Base-by-base conservation (phyloP, 2,113 vertebrate genomes). In the Callospermophilus lateralis region DNA sequence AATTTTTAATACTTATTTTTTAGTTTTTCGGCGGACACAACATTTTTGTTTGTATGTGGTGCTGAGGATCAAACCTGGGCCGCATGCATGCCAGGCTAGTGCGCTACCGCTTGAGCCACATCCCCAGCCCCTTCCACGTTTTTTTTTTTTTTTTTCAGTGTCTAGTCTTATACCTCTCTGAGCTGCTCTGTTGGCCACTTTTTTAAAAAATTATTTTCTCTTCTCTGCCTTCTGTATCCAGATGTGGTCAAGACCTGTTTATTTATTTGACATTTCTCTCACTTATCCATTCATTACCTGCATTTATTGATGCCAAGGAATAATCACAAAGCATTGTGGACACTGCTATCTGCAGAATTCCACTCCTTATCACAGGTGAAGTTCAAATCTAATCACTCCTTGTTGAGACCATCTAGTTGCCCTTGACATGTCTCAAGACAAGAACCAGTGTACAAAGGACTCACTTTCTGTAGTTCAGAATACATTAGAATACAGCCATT, bases 151-250 rank as follows among this genome's bases (percentile, higher is more conserved):
- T 39, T 77, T 81, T 26, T 76, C n/a, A 86, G 5, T 39, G 22
- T 81, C 45, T 39, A 32, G 9, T n/a, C 39, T 73, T 30, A 5
- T 37, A 30, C 13, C 32, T 85, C 79, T 93, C 22, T 67, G 73
- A 30, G 42, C 16, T 63, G 24, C 70, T 94, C 90, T 55, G 48
- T 15, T 89, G 51, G 15, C 22, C 22, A 0, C 73, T 37, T 74
- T 77, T 67, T 26, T 9, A 26, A 28, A 48, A 24, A 26, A 28
- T 39, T 63, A 24, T 88, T 67, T 7, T 45, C 24, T 76, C 39
- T 92, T 9, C 77, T 85, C 51, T 89, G n/a, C 22, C 39, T 87
- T 87, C 34, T 96, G 24, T 63, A 65, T 92, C 6, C 17, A 84
- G 48, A 81, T 63, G 10, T 84, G 42, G 61, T 76, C 51, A 79